Evolutionary conservation across 2,888 invertebrate species (phyloP).

Genomic region (Harpalus rufipes): DNA sequence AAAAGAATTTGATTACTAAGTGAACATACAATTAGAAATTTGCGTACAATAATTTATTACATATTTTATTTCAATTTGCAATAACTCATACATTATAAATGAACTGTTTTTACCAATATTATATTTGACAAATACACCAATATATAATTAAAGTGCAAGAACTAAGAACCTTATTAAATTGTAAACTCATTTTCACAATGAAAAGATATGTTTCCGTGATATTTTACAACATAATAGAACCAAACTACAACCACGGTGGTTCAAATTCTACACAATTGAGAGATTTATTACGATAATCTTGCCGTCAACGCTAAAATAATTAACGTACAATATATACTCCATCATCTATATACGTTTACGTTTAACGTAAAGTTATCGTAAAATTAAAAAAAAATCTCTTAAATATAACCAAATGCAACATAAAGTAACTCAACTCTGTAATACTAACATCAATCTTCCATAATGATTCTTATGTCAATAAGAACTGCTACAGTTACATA

Average conservation of each 20-base stretch:
- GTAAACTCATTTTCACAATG: conserved; percentile 18
- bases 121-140: conserved; percentile 66
- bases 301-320: neutral
- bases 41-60: conserved; percentile 63
- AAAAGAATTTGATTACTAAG: too few relatives aligned
- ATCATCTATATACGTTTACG: neutral
- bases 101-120: conserved; percentile 60
- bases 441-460: conserved; percentile 29
- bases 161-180: conserved; percentile 14
- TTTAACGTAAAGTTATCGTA: neutral
- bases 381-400: too few relatives aligned
- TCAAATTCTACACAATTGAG: conserved; percentile 23
- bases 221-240: conserved; percentile 43
- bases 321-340: neutral
- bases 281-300: neutral
- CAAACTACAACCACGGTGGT: conserved; percentile 34
- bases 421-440: conserved; percentile 17
- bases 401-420: conserved; percentile 11
- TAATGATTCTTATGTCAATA: conserved; percentile 12
- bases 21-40: neutral
- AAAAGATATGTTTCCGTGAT: conserved; percentile 63
- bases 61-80: conserved; percentile 56
- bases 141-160: conserved; percentile 57
- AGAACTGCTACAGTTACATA: conserved; percentile 52
- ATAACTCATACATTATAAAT: conserved; percentile 65